Evolutionary conservation across 2,113 vertebrate species (phyloP).

Genomic region (Dasyurus viverrinus): DNA sequence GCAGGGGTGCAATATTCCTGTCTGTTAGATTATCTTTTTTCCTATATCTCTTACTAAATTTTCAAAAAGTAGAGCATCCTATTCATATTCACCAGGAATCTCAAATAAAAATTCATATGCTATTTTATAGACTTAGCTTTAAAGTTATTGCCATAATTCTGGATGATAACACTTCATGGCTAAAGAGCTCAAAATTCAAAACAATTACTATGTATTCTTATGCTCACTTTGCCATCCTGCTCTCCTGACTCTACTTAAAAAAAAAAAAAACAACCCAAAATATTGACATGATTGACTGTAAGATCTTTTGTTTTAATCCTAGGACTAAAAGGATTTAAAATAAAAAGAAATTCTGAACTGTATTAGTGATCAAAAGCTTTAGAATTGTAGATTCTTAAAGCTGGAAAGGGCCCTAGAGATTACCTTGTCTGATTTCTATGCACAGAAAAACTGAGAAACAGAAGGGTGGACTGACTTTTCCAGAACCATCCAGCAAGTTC

Average conservation of each 20-base stretch:
- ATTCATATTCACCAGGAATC: background rate
- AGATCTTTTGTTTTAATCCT: background rate
- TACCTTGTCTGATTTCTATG: background rate
- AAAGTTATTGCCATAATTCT: background rate
- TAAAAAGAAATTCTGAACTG: background rate
- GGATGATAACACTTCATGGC: background rate
- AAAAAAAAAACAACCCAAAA: too few species aligned
- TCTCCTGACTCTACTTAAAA: background rate
- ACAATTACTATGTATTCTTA: background rate
- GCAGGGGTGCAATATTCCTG: background rate
- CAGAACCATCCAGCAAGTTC: background rate
- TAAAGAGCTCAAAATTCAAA: background rate
- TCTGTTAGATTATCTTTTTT: background rate
- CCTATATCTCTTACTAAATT: background rate
- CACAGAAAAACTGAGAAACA: background rate
- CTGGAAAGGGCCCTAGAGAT: background rate
- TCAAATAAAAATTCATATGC: background rate
- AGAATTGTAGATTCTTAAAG: background rate
- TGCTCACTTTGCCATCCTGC: background rate
- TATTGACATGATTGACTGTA: background rate
- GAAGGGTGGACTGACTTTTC: background rate
- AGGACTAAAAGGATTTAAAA: background rate
- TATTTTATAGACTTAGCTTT: background rate
- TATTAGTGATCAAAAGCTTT: background rate
- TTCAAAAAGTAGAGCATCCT: background rate